These are phyloP conservation scores for Pseudois nayaur DNA, from an alignment of 2,113 vertebrate genomes.

Conservation along the genomic window DNA sequence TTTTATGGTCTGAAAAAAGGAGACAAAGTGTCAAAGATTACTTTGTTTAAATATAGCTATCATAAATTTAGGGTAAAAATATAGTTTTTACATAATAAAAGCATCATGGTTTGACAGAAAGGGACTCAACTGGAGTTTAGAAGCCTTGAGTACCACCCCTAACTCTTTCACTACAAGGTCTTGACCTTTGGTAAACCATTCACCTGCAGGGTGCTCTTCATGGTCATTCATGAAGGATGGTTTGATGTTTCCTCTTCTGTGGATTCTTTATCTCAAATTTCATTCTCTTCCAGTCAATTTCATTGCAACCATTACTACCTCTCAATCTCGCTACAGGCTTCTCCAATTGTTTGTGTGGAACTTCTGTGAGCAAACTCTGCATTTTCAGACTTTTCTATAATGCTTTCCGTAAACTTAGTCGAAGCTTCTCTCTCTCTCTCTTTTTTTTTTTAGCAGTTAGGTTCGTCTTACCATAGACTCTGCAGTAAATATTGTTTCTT, in stretches of 20 bases:
- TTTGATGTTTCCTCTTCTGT: not conserved
- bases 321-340: not conserved
- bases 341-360: not conserved
- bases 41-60: not conserved
- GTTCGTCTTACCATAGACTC: not conserved
- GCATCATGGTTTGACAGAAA: not conserved
- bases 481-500: not conserved
- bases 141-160: not conserved
- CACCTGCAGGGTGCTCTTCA: accelerated
- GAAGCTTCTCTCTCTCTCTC: not conserved
- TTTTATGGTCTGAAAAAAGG: conserved; percentile 15
- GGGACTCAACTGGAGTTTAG: not conserved
- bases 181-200: not conserved
- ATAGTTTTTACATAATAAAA: not conserved
- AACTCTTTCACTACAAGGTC: accelerated
- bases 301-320: not conserved
- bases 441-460: not conserved
- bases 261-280: not conserved
- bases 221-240: not conserved
- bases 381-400: not conserved
- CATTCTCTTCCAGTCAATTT: not conserved
- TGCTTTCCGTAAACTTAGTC: not conserved
- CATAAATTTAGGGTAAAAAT: not conserved
- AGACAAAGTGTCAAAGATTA: not conserved
- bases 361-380: not conserved